Evolutionary conservation across 2,113 vertebrate species (phyloP).

Genomic region (Murina feae): DNA sequence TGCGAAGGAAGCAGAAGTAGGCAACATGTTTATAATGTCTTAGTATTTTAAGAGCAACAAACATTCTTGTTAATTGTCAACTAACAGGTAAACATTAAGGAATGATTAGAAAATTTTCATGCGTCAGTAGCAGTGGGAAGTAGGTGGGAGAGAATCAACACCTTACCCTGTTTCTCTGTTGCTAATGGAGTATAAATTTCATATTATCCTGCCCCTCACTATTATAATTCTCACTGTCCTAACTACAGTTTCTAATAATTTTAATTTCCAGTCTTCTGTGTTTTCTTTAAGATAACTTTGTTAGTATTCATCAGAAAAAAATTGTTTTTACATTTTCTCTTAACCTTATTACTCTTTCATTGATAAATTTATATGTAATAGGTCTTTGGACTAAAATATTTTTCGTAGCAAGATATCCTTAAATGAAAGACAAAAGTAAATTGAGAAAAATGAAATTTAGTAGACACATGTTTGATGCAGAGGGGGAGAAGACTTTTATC

Average conservation of each 20-base stretch:
- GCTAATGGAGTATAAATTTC: not conserved
- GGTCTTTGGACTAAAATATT: not conserved
- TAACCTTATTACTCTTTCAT: not conserved
- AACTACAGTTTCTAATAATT: not conserved
- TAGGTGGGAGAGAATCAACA: not conserved
- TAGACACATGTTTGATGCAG: not conserved
- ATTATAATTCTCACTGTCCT: not conserved
- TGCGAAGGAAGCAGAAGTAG: not conserved
- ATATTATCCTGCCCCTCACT: not conserved
- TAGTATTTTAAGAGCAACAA: not conserved
- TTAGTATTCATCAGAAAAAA: not conserved
- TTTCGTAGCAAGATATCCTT: conserved; percentile 24
- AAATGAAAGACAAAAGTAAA: not conserved
- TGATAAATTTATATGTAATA: not conserved
- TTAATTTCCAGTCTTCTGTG: not conserved
- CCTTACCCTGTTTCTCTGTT: not conserved
- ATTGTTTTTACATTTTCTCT: conserved; percentile 37
- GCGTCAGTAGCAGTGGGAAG: not conserved
- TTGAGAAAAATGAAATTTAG: not conserved
- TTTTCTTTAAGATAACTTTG: not conserved
- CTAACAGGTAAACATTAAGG: conserved; percentile 21
- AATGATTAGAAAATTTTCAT: not conserved
- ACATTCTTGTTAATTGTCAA: not conserved
- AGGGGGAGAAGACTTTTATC: not conserved
- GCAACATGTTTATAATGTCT: not conserved